A percentile compares a stretch with the other conserved stretches of the same genome.
Conservation (phyloP, 2,797 vertebrate species). For the Sebastes reedi region DNA sequence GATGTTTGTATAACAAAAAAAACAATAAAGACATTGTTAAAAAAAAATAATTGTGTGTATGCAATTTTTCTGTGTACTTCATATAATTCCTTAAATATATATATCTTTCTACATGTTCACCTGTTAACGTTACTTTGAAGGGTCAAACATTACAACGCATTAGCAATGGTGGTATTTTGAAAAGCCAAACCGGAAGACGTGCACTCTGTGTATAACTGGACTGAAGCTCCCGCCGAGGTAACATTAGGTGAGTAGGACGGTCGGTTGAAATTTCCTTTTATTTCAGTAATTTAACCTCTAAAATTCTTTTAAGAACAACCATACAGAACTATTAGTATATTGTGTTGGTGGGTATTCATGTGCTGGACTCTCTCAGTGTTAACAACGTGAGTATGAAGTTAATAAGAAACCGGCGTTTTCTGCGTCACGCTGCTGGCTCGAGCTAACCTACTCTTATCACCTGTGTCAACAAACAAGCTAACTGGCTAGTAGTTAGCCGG, state of each 20-base stretch:
- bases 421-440: slow-evolving; percentile 24
- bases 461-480: background rate
- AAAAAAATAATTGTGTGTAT: no score
- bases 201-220: rapidly evolving
- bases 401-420: background rate
- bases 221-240: background rate
- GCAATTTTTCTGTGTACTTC: background rate
- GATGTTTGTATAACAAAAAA: no score
- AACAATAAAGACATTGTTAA: no score
- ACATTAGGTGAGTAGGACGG: background rate
- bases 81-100: background rate
- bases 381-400: background rate
- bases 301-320: rapidly evolving
- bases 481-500: background rate
- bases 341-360: rapidly evolving
- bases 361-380: background rate
- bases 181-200: background rate
- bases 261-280: rapidly evolving
- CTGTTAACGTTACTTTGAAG: background rate
- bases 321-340: background rate
- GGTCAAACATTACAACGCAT: background rate
- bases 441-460: background rate
- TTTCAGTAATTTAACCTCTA: no score
- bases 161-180: background rate
- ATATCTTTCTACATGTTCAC: background rate